Percentiles rank a stretch among this genome's conserved stretches.
Conservation (phyloP, 92 coral and sea anemone species). For the Umimayanthus chanpuru region DNA sequence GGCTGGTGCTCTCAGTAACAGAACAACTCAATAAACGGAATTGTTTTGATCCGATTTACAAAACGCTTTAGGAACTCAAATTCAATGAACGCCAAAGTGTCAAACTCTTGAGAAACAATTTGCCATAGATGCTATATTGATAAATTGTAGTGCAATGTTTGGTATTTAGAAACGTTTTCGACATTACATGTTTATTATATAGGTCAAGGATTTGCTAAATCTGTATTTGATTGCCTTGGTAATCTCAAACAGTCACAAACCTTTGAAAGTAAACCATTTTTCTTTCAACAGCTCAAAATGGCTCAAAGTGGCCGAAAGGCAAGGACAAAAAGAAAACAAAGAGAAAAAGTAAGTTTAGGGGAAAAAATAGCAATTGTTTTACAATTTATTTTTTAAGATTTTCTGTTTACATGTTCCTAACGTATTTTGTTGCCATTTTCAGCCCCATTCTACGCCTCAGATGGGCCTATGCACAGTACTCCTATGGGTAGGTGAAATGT, state of each 20-base stretch:
- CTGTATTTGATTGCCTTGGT: neutral
- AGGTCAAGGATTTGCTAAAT: neutral
- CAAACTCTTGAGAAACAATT: too few relatives aligned
- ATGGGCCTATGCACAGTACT: constrained; percentile 99
- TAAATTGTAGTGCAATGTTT: too few relatives aligned
- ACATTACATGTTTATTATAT: neutral
- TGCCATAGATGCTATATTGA: too few relatives aligned
- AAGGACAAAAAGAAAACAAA: constrained; percentile 59
- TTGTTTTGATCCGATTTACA: too few relatives aligned
- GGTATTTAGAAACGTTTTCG: neutral
- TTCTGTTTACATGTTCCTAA: too few relatives aligned
- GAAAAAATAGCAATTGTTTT: neutral
- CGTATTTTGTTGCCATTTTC: neutral
- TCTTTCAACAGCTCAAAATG: constrained; percentile 47
- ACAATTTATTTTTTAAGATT: too few relatives aligned
- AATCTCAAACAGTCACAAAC: neutral
- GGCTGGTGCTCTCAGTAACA: too few relatives aligned
- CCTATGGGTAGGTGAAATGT: constrained; percentile 83
- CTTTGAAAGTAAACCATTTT: neutral
- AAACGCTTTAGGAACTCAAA: too few relatives aligned
- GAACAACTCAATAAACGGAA: neutral
- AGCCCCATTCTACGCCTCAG: constrained; percentile 98
- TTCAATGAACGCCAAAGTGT: too few relatives aligned
- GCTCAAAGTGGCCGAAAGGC: constrained; percentile 59
- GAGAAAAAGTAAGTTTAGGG: constrained; percentile 45